Base-by-base conservation (phyloP, 2,797 vertebrate species). In the Clarias laeviceps region DNA sequence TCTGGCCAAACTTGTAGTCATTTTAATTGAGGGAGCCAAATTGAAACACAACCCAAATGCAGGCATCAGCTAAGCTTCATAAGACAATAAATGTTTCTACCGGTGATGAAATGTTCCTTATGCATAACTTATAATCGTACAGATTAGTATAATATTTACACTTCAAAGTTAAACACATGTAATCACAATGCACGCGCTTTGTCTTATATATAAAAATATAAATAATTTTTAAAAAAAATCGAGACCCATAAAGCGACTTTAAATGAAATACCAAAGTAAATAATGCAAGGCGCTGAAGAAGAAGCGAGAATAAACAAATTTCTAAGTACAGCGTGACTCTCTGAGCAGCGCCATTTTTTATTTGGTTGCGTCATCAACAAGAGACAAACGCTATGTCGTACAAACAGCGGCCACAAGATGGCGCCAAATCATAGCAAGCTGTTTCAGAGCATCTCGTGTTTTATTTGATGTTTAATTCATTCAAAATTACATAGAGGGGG, bases 1-100 rank as follows among this genome's bases (percentile, higher is more conserved):
- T 82, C 87, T 89, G 62, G 88, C 4, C 79, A 94, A 89, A 82
- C 88, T 91, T 34, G 87, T 86, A 22, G 84, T 80, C 83, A 91
- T 27, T 1, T 66, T 3, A 79, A 40, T 0, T 74, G 5, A 87
- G 1, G 7, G 81, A 76, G 62, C n/a, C 72, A 65, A 40, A 70
- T 1, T n/a, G 18, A 54, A 69, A 56, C 80, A 56, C 64, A 69
- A 54, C 80, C 65, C 80, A 57, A 69, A 57, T 2, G 18, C 20
- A 77, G 32, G 50, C 78, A 68, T 68, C n/a, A 24, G n/a, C 8
- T 20, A 1, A 78, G 29, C 56, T 59, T 37, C 20, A 17, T 40
- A 20, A 73, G 40, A 50, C 24, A 27, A 3, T 17, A 40, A 32
- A 4, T 1, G 54, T 22, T 57, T 34, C 54, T 34, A 14, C 27